Evolutionary conservation across 2,113 vertebrate genomes (phyloP).

Genomic region (Ahaetulla prasina): DNA sequence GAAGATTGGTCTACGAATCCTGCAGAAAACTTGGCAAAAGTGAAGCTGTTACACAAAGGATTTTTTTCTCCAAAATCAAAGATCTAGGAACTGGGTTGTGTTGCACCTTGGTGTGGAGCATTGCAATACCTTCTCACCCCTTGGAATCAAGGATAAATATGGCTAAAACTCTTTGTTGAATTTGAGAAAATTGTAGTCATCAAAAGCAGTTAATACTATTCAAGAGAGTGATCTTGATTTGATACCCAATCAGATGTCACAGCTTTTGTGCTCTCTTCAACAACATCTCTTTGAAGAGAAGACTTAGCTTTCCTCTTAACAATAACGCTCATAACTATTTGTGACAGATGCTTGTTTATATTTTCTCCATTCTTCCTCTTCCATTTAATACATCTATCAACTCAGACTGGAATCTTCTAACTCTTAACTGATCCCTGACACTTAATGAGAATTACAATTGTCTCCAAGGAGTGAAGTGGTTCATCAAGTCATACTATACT

Average conservation of each 20-base stretch:
- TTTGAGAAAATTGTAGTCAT: background rate
- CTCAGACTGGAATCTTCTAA: background rate
- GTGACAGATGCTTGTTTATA: background rate
- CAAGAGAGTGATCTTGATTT: background rate
- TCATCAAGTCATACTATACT: background rate
- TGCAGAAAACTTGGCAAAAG: background rate
- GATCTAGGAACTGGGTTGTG: background rate
- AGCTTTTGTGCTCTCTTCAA: background rate
- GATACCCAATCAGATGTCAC: background rate
- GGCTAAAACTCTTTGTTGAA: background rate
- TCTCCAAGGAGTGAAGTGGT: background rate
- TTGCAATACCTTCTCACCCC: background rate
- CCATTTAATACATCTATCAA: background rate
- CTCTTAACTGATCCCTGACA: background rate
- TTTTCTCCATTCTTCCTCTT: background rate
- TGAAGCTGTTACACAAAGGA: background rate
- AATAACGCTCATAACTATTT: background rate
- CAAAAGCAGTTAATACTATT: background rate
- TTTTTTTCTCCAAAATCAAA: background rate
- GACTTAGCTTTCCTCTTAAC: background rate
- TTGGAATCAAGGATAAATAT: background rate
- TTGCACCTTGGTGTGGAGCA: background rate
- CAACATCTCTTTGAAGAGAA: background rate
- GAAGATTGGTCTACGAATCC: background rate
- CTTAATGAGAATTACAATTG: background rate